Evolutionary conservation across 1,140 invertebrate genomes (phyloP), one percentile per base, ranked within the genome.

Genomic region (Vollenhovia emeryi): DNA sequence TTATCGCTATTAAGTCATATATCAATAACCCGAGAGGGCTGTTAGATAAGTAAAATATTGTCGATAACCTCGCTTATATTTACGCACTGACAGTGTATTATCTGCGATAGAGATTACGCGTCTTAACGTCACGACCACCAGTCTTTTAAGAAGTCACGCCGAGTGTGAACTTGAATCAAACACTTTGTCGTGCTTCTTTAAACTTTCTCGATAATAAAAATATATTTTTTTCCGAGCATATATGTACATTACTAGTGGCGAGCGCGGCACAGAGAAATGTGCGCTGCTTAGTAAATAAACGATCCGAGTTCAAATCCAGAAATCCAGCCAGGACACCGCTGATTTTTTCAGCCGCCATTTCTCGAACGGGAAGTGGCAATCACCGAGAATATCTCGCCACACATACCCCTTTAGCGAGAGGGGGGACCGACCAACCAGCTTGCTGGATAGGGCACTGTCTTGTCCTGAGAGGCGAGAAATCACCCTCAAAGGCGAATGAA

Each of bases 1-100:
- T 78, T 62, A 76, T 79, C 21, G 6, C 21, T 68, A 21, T 64
- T 78, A n/a, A 24, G 27, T 80, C 13, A 50, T 24, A 78, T 40
- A 66, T 80, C 13, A 36, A 60, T 66, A 21, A 36, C 30, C 0
- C 18, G 8, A 50, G 18, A 78, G 30, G 1, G 66, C 43, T 59
- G 30, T 78, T 66, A 48, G 8, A 78, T 50, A 55, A 52, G 66
- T 50, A 52, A 68, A 76, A 15, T 59, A 60, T 21, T 50, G 1
- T 78, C 27, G 59, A 66, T 66, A 50, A 78, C 5, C 13, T 50
- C 13, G 40, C 30, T 78, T 76, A 48, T 48, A 7, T 78, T 76
- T 66, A 64, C 21, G 6, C 57, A 50, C 7, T 64, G 43, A 64
- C 21, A 43, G 27, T 18, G 66, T 50, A 66, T 50, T 52, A 8